Conservation (phyloP, 2,888 invertebrate genomes). For the Pollenia angustigena region DNA sequence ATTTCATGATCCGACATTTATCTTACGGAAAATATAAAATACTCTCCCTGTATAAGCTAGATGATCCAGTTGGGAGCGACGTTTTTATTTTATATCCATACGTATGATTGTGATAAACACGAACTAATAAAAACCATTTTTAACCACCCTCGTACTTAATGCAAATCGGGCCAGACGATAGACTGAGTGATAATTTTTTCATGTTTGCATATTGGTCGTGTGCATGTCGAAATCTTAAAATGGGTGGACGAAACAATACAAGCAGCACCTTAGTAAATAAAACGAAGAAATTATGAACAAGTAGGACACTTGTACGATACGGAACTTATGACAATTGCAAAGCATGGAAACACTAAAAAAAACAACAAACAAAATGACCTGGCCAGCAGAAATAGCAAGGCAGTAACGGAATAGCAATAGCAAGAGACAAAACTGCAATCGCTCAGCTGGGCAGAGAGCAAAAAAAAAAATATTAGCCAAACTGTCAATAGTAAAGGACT, state of each 20-base stretch:
- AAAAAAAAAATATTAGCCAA: neutral
- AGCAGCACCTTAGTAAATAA: neutral
- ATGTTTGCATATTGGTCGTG: neutral
- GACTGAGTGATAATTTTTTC: conserved; percentile 5
- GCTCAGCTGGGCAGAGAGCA: conserved; percentile 55
- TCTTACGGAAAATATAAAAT: no score
- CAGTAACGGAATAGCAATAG: neutral
- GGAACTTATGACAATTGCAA: conserved; percentile 55
- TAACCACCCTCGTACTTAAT: neutral
- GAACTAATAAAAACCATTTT: no score
- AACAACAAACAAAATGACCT: conserved; percentile 55
- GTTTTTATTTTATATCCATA: no score
- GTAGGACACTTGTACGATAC: conserved; percentile 70
- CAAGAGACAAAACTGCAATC: conserved; percentile 32
- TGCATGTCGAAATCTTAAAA: conserved; percentile 15
- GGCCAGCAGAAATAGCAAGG: conserved; percentile 45
- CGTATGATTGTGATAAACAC: no score
- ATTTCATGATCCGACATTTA: no score
- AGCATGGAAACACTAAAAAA: conserved; percentile 43
- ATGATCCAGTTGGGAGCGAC: no score
- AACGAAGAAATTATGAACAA: conserved; percentile 44
- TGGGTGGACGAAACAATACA: conserved; percentile 5
- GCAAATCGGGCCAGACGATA: conserved; percentile 29
- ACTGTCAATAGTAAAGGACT: conserved; percentile 49
- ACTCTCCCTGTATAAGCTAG: no score